A percentile compares a stretch with the other conserved stretches of the same genome.
phyloP scores from a whole-genome alignment of 1,140 invertebrate species.

The Cotesia typhae region DNA sequence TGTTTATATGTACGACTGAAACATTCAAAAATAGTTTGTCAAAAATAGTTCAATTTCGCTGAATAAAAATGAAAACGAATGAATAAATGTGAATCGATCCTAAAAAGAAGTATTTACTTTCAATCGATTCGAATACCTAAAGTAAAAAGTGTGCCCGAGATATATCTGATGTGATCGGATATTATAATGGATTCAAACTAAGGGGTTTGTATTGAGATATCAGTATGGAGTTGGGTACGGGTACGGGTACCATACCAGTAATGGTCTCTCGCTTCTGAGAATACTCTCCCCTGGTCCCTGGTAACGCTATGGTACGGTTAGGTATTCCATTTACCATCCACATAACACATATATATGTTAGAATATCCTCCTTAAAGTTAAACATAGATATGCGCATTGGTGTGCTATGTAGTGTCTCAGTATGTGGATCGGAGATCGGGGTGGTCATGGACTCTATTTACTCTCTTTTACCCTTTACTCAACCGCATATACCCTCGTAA shows the following conservation, averaged over 20 bases:
- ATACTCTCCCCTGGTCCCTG: slow-evolving; percentile 44
- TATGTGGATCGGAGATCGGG: slow-evolving; percentile 28
- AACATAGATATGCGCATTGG: slow-evolving; percentile 51
- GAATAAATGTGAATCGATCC: too few species aligned
- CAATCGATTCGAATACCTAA: slow-evolving; percentile 4
- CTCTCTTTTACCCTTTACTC: slow-evolving; percentile 18
- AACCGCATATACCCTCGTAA: background rate
- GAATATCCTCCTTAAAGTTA: slow-evolving; percentile 32
- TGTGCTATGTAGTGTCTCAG: slow-evolving; percentile 29
- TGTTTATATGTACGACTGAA: background rate
- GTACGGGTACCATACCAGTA: slow-evolving; percentile 50
- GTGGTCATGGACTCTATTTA: slow-evolving; percentile 13
- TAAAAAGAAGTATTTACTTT: background rate
- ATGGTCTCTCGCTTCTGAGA: slow-evolving; percentile 63
- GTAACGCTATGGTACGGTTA: background rate
- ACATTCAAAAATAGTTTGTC: background rate
- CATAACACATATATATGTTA: background rate
- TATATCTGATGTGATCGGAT: slow-evolving; percentile 44
- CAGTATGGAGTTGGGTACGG: slow-evolving; percentile 56
- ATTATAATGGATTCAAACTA: slow-evolving; percentile 67
- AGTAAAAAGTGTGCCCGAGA: background rate
- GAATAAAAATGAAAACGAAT: background rate
- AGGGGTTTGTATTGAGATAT: slow-evolving; percentile 65
- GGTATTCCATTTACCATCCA: too few species aligned
- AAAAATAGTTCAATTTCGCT: background rate